Conservation (phyloP, 2,113 vertebrate species). For the Hemiscyllium ocellatum region DNA sequence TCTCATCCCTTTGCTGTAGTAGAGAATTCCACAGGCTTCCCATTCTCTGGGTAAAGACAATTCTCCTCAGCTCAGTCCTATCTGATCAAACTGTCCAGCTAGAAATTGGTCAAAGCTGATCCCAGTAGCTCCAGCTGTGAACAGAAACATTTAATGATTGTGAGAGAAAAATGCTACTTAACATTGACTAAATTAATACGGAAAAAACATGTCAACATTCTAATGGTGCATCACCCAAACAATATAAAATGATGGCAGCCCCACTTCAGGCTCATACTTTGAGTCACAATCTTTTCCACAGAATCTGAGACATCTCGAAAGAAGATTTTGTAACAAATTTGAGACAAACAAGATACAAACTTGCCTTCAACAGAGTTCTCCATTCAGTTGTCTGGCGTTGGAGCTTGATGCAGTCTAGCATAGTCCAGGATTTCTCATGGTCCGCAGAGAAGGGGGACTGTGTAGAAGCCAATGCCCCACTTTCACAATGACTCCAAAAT, state of each 20-base stretch:
- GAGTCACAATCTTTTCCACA: not conserved
- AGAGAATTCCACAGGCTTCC: no score
- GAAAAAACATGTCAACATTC: not conserved
- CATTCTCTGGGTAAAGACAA: no score
- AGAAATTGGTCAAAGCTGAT: not conserved
- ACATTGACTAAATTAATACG: not conserved
- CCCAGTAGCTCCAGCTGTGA: not conserved
- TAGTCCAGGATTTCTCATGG: no score
- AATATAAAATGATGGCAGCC: not conserved
- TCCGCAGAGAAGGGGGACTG: no score
- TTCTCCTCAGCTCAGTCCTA: no score
- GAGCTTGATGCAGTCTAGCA: no score
- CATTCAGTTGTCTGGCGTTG: no score
- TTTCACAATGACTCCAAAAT: no score
- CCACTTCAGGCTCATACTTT: not conserved
- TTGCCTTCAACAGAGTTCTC: no score
- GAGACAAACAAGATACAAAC: not conserved
- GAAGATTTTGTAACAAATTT: not conserved
- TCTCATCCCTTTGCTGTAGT: no score
- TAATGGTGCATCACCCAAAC: not conserved
- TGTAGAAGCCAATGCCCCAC: no score
- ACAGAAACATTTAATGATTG: not conserved
- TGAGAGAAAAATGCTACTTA: not conserved
- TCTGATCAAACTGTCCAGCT: not conserved
- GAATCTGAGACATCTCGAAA: not conserved